Conservation (phyloP, 2,888 invertebrate genomes). For the Liodrosophila aerea region DNA sequence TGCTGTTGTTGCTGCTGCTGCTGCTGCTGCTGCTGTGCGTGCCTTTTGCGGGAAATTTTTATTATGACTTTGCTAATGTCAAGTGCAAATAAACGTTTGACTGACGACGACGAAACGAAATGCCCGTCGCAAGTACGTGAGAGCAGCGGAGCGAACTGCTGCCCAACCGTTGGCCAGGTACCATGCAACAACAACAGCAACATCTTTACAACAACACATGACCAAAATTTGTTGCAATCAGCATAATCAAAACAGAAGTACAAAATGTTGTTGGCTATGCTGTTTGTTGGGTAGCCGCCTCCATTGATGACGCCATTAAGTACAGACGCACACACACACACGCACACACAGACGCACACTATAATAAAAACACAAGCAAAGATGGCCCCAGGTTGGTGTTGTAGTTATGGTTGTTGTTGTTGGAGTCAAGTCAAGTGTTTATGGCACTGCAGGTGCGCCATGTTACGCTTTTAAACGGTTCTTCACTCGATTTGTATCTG, state of each 20-base stretch:
- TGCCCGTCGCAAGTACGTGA: conserved; percentile 43
- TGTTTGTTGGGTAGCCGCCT: conserved; percentile 35
- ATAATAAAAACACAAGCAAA: conserved; percentile 12
- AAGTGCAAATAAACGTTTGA: conserved; percentile 77
- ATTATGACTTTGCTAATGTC: conserved; percentile 78
- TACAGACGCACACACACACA: conserved; percentile 20
- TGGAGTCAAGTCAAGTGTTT: conserved; percentile 50
- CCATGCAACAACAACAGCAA: conserved; percentile 23
- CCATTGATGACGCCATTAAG: conserved; percentile 61
- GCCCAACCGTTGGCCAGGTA: conserved; percentile 24
- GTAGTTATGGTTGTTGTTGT: conserved; percentile 11
- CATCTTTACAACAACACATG: conserved; percentile 20
- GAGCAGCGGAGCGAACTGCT: conserved; percentile 29
- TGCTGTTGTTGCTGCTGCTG: conserved; percentile 13
- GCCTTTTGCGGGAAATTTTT: conserved; percentile 71
- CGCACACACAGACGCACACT: conserved; percentile 7
- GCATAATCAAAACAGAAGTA: conserved; percentile 70
- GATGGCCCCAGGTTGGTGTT: conserved; percentile 28
- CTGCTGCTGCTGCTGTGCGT: conserved; percentile 35
- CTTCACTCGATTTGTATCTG: conserved; percentile 47
- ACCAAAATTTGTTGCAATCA: conserved; percentile 66
- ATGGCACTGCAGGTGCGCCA: conserved; percentile 63
- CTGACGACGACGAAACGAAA: conserved; percentile 27
- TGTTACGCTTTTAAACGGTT: conserved; percentile 63
- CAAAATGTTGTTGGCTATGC: conserved; percentile 38